These are phyloP conservation scores for Yponomeuta evonymella DNA, from an alignment of 2,888 invertebrate species.

Conservation along the genomic window DNA sequence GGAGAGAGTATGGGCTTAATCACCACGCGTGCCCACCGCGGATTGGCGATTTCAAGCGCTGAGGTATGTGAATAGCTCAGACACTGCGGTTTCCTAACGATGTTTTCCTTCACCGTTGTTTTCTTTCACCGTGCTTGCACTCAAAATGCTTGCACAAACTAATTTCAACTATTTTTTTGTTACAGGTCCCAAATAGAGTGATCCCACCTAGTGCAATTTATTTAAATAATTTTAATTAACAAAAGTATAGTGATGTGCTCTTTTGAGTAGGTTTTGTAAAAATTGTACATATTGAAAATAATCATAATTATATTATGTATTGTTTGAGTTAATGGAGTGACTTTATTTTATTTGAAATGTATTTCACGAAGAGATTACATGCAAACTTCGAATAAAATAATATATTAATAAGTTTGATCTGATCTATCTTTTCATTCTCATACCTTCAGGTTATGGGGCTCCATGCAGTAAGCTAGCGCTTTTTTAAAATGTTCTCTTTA, in stretches of 20 bases:
- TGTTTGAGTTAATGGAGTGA: not conserved
- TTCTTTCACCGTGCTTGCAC: too few species aligned
- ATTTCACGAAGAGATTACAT: not conserved
- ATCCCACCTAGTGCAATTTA: conserved; percentile 12
- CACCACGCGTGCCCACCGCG: too few species aligned
- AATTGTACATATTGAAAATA: not conserved
- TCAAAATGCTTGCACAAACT: too few species aligned
- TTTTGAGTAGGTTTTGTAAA: not conserved
- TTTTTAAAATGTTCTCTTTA: too few species aligned
- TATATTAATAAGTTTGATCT: not conserved
- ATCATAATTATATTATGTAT: not conserved
- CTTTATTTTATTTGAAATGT: not conserved
- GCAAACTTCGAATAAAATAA: not conserved
- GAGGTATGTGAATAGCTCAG: too few species aligned
- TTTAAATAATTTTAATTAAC: not conserved
- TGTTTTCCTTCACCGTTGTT: too few species aligned
- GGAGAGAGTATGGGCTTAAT: too few species aligned
- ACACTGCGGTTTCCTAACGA: too few species aligned
- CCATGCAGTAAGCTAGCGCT: too few species aligned
- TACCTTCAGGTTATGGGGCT: too few species aligned
- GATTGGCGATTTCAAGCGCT: too few species aligned
- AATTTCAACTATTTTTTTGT: not conserved
- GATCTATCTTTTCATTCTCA: not conserved
- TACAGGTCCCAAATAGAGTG: not conserved
- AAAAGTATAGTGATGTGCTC: not conserved